Base-by-base conservation (phyloP, 2,797 vertebrate genomes). In the Pterois miles region DNA sequence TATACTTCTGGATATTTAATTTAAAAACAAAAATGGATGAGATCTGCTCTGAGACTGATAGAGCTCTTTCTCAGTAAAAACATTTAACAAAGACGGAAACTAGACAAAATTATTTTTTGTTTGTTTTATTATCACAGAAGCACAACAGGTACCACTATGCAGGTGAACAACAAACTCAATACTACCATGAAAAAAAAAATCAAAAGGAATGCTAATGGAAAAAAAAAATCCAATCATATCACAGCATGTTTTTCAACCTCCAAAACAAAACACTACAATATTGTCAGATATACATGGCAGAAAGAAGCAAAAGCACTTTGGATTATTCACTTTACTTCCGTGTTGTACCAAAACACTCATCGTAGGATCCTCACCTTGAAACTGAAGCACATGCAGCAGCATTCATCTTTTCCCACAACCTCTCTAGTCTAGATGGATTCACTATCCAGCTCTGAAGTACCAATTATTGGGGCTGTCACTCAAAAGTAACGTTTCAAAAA, bases 41-140 rank as follows among this genome's bases (percentile, higher is more conserved):
- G 3, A 46, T 31, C 18, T 22, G 48, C 36, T 23, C 5, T 23
- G 20, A 25, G 13, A 6, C 31, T 8, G 38, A 8, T 3, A 0
- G 50, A 16, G 40, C 31, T n/a, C 18, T 40, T 40, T 3, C 11
- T 52, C 25, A 8, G 11, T 36, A 16, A 63, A 46, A 0, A 46
- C 0, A 46, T 18, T 46, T 46, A 20, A 59, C 1, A 70, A 52
- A 69, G 6, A 23, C 12, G 25, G 3, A 43, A 20, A 48, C 9
- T 10, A 58, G 14, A 22, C 18, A 57, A n/a, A 52, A n/a, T 1
- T 13, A 13, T 23, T 53, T 74, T 80, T 79, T 71, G n/a, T 88
- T 76, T 71, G 67, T 93, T 96, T 95, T 93, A 95, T 95, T 95
- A 95, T 95, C 90, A 95, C 95, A 95, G 94, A 96, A 93, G 92